Evolutionary conservation across 2,113 vertebrate genomes (phyloP).

Genomic region (Stomatorhinus ivindoensis): DNA sequence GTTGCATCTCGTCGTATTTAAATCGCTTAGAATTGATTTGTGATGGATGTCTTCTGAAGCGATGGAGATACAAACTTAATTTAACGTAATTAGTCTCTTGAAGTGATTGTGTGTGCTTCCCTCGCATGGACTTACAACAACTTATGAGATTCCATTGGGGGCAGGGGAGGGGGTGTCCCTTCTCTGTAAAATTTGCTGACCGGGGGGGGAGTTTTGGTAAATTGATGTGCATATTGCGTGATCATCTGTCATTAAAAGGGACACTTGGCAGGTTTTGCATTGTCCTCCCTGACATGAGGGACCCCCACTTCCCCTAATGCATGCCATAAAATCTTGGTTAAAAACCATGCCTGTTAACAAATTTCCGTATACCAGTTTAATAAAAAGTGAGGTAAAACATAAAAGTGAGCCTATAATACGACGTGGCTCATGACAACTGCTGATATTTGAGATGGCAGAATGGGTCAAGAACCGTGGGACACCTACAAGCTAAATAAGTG

Average conservation of each 20-base stretch:
- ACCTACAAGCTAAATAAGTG: background rate
- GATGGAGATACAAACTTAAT: background rate
- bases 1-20: background rate
- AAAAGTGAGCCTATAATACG: background rate
- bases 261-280: background rate
- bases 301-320: background rate
- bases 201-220: too few species aligned
- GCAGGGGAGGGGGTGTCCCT: background rate
- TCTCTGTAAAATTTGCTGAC: background rate
- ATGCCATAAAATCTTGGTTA: background rate
- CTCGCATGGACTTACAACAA: background rate
- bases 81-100: background rate
- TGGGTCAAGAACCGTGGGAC: background rate
- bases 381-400: background rate
- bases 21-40: background rate
- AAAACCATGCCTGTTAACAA: background rate
- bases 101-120: background rate
- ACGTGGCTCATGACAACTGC: background rate
- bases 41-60: background rate
- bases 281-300: background rate
- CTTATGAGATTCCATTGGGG: background rate
- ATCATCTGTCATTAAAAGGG: too few species aligned
- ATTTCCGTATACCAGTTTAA: background rate
- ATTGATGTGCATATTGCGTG: too few species aligned
- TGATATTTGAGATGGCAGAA: background rate